Evolutionary conservation across 2,888 invertebrate genomes (phyloP), one percentile per base, ranked within the genome.

Genomic region (Iphiclides podalirius): DNA sequence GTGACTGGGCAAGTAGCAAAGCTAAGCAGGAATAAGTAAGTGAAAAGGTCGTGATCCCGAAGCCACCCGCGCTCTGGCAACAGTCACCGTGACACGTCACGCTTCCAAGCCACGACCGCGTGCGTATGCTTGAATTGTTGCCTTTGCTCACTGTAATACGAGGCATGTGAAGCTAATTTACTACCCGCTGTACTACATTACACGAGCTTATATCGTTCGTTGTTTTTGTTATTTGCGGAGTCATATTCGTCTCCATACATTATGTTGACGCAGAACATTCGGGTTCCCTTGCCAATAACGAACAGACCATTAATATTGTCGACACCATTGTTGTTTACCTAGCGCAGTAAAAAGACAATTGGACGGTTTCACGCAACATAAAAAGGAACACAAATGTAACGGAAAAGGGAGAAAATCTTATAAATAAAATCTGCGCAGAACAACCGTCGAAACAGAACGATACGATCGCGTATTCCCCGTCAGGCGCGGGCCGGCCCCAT

Each of bases 391-490:
- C 11, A 41, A 31, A 8, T 34, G 4, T 16, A 33, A 11, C 16
- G 33, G 14, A 35, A 11, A 37, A 48, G 42, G 42, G 37, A 48
- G 37, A 14, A 37, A 20, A 42, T 42, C 42, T 48, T 48, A 48
- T 42, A 48, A 48, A 48, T 48, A 48, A 48, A 48, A 38, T 48
- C 42, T 48, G 37, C 37, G 48, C 15, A 31, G 31, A 48, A 37
- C 36, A 42, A 48, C 14, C 42, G 37, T 37, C 41, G 42, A 41
- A 26, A 35, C 43, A 15, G 42, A 48, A 37, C 42, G 87, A 87
- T 87, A 67, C 69, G 83, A 87, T 87, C 87, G 67, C 72, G 78
- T 82, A 84, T 84, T 85, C 81, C 79, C 80, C 79, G 81, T 82
- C 77, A 67, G 70, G 66, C 72, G 63, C 64, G n/a, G n/a, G n/a